phyloP scores from a whole-genome alignment of 2,113 vertebrate species.

The Ictalurus punctatus region DNA sequence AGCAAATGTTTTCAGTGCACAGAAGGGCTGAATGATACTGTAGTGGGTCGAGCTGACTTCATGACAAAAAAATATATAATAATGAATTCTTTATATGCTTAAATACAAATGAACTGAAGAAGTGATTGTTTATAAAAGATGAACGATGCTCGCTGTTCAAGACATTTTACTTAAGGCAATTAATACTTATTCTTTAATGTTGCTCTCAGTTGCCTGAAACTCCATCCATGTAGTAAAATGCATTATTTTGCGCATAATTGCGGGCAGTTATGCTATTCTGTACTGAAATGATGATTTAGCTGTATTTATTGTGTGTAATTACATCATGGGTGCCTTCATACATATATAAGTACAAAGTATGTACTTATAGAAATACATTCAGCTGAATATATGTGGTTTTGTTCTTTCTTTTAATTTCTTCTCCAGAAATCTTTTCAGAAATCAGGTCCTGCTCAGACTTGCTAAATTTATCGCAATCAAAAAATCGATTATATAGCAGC shows the following conservation, averaged over 20 bases:
- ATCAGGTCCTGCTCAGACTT: background rate
- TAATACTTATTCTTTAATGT: no score
- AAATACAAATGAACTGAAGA: background rate
- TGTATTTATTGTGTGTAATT: background rate
- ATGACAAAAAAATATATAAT: background rate
- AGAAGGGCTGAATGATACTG: background rate
- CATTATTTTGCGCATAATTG: background rate
- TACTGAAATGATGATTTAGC: no score
- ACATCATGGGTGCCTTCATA: background rate
- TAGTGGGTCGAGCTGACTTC: background rate
- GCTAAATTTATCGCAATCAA: background rate
- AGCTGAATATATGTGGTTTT: no score
- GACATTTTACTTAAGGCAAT: no score
- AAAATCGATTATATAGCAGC: background rate
- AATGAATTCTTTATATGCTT: background rate
- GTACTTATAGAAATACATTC: background rate
- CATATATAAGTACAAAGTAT: no score
- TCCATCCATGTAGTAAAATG: background rate
- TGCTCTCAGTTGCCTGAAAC: no score
- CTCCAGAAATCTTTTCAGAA: background rate
- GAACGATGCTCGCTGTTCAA: background rate
- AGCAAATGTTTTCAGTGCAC: background rate
- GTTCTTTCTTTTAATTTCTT: background rate
- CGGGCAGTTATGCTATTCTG: no score
- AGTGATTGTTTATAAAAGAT: background rate